Evolutionary conservation across 2,888 invertebrate genomes (phyloP), one percentile per base, ranked within the genome.

Genomic region (Amphimallon solstitiale): DNA sequence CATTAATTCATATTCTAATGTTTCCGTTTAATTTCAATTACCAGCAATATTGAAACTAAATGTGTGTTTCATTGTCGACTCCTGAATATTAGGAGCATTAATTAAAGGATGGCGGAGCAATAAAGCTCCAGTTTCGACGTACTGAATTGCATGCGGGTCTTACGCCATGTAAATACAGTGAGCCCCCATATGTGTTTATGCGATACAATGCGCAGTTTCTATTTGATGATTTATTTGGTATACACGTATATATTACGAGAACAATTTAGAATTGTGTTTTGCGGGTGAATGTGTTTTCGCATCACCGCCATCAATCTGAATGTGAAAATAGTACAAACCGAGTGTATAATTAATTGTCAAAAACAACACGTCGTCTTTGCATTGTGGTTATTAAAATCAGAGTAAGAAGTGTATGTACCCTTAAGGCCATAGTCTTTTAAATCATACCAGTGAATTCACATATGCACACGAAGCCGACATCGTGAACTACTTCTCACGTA

Each of bases 71-170:
- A 46, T 46, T 46, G 19, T 46, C n/a, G 15, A 21, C 19, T 10
- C 2, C 2, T 7, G 46, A 46, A 46, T 46, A 46, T 46, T 46
- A 46, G 46, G 21, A 21, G 46, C 19, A 17, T 46, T 46, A 46
- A 46, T 46, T 46, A 46, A 17, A n/a, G 21, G 46, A 46, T 46
- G 46, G 2, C 17, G 7, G 17, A 21, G 46, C 21, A 17, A 46
- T 46, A 46, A 46, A 46, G 19, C 46, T n/a, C 17, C 9, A 19
- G 19, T 21, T 46, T n/a, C 19, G 19, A 9, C 19, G 17, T 29
- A 7, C 29, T 5, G 29, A 29, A 29, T 29, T 29, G 9, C 29
- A 9, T 9, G 21, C n/a, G 21, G 21, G 19, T 46, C 46, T 46
- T 46, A 19, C n/a, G 21, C 19, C n/a, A 46, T n/a, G 19, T 21